Conservation (phyloP, 2,888 invertebrate species). For the Euzophera pinguis region DNA sequence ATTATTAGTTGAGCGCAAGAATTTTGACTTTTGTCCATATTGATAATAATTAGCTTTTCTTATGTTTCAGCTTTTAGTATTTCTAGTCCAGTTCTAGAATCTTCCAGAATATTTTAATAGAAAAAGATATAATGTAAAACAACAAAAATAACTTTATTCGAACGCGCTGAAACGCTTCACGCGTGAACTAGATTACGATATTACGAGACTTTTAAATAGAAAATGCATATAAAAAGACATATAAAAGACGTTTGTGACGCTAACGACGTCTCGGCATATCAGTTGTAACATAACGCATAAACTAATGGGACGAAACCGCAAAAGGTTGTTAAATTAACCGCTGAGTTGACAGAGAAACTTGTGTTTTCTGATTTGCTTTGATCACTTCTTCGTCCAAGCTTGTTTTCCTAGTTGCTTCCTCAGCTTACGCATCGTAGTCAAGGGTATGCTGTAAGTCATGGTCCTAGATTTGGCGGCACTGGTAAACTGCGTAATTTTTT, state of each 20-base stretch:
- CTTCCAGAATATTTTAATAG: no score
- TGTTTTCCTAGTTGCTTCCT: no score
- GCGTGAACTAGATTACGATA: constrained; percentile 3
- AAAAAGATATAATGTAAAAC: neutral
- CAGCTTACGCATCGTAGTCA: no score
- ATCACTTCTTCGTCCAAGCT: neutral
- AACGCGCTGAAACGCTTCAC: neutral
- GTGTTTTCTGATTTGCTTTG: neutral
- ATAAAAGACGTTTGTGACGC: constrained; percentile 27
- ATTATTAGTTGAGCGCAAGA: no score
- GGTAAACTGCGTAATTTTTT: no score
- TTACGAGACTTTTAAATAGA: constrained; percentile 22
- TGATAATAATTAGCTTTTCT: no score
- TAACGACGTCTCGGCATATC: constrained; percentile 29
- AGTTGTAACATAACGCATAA: constrained; percentile 26
- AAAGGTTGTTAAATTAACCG: constrained; percentile 20
- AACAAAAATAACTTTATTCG: constrained; percentile 1
- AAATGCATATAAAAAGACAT: constrained; percentile 28
- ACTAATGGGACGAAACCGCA: constrained; percentile 14
- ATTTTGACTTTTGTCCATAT: no score
- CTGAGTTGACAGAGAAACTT: neutral
- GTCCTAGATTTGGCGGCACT: no score
- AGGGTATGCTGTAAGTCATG: no score
- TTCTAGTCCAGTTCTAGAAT: no score
- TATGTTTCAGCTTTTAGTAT: no score